Conservation (phyloP, 2,797 vertebrate genomes). For the Eulemur rubriventer region DNA sequence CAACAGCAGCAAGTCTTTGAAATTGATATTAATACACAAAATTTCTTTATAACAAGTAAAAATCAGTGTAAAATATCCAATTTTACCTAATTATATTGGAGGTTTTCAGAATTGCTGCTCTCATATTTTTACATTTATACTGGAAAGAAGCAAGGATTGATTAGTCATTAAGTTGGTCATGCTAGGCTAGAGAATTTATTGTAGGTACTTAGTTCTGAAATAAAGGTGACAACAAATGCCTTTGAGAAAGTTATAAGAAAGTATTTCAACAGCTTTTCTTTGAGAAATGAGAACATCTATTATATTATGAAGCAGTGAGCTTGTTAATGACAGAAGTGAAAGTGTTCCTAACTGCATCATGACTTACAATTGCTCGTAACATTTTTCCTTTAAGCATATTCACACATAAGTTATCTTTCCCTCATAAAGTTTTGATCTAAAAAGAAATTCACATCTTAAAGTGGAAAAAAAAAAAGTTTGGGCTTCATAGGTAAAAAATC, state of each 20-base stretch:
- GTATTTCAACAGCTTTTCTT: constrained; percentile 21
- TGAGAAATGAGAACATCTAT: neutral
- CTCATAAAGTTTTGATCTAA: neutral
- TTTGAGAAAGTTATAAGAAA: constrained; percentile 2
- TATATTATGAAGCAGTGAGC: neutral
- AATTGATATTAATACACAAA: constrained; percentile 49
- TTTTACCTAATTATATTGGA: neutral
- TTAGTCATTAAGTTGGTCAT: neutral
- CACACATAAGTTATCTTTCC: neutral
- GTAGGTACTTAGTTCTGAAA: neutral
- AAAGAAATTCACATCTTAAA: neutral
- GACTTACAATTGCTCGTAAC: neutral
- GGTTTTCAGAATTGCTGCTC: neutral
- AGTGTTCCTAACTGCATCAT: neutral
- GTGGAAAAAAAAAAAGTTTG: neutral
- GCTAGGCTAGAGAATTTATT: neutral
- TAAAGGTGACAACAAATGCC: neutral
- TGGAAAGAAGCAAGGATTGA: neutral
- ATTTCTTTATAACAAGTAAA: constrained; percentile 33
- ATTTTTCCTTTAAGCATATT: neutral
- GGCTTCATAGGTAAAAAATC: neutral
- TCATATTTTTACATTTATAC: neutral
- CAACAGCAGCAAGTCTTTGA: constrained; percentile 64
- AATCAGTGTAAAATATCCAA: neutral
- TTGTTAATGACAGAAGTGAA: constrained; percentile 21